A percentile compares a stretch with the other conserved stretches of the same genome.
These are phyloP conservation scores for Eupithecia subumbrata DNA, from an alignment of 2,888 invertebrate species.

Conservation along the genomic window DNA sequence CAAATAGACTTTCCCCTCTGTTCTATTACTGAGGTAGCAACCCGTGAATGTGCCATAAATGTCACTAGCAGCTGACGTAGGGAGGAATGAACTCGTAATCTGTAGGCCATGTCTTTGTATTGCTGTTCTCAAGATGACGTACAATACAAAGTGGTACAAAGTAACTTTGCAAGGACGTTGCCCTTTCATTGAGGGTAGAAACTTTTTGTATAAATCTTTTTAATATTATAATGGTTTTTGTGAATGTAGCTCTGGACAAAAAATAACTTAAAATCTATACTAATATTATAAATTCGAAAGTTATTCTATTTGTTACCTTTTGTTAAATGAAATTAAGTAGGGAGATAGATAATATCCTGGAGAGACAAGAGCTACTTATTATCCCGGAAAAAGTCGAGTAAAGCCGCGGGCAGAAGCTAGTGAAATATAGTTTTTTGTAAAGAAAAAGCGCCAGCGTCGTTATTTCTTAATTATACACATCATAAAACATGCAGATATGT, in stretches of 20 bases:
- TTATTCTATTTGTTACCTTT: too few species aligned
- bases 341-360: too few species aligned
- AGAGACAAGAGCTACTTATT: too few species aligned
- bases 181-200: background rate
- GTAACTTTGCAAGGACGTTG: slow-evolving; percentile 1
- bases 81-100: background rate
- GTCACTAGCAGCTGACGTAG: background rate
- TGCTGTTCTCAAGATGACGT: background rate
- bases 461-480: background rate
- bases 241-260: background rate
- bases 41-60: background rate
- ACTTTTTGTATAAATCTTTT: background rate
- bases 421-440: background rate
- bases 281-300: too few species aligned
- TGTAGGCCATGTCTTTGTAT: background rate
- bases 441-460: background rate
- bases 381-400: background rate
- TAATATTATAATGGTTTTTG: background rate
- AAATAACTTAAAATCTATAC: too few species aligned
- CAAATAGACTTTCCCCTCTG: background rate
- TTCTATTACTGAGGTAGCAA: background rate
- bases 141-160: background rate
- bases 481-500: background rate
- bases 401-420: too few species aligned
- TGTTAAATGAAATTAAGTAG: too few species aligned